Percentiles rank a stretch among this genome's conserved stretches.
phyloP scores from a whole-genome alignment of 2,797 vertebrate species.

The Chaetodon trifasciatus region DNA sequence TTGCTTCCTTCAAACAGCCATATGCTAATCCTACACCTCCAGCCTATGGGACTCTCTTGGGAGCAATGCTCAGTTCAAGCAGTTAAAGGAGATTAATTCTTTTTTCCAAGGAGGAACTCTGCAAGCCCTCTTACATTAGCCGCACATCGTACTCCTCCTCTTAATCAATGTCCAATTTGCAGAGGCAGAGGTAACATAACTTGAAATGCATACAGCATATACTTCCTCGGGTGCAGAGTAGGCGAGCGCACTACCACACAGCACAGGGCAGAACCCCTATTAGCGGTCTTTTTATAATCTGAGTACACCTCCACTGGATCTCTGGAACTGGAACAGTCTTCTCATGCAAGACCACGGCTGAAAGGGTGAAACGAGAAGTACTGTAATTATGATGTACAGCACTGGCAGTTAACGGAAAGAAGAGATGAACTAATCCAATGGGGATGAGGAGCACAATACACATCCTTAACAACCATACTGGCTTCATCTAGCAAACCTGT shows the following conservation, averaged over 20 bases:
- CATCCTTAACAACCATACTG: conserved; percentile 43
- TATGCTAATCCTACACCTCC: conserved; percentile 57
- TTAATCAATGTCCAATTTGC: conserved; percentile 79
- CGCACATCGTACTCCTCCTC: conserved; percentile 48
- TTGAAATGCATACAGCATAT: conserved; percentile 52
- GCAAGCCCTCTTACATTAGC: conserved; percentile 64
- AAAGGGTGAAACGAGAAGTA: conserved; percentile 33
- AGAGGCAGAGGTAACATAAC: conserved; percentile 53
- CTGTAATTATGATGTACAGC: conserved; percentile 64
- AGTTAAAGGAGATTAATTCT: conserved; percentile 78
- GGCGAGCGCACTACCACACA: conserved; percentile 22
- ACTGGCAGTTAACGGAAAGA: conserved; percentile 42
- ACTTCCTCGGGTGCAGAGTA: conserved; percentile 33
- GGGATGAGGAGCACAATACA: conserved; percentile 42
- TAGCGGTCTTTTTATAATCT: conserved; percentile 53
- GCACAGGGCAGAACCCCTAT: conserved; percentile 61
- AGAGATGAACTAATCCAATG: conserved; percentile 42
- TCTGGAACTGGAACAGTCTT: conserved; percentile 25
- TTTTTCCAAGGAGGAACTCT: conserved; percentile 63
- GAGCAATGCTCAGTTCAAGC: conserved; percentile 63
- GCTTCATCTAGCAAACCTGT: conserved; percentile 36
- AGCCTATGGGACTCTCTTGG: conserved; percentile 35
- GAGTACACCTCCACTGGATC: conserved; percentile 44
- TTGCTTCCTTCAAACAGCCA: conserved; percentile 47
- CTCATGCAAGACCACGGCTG: conserved; percentile 40